phyloP scores from a whole-genome alignment of 2,888 invertebrate genomes.

The Phaedon cochleariae region DNA sequence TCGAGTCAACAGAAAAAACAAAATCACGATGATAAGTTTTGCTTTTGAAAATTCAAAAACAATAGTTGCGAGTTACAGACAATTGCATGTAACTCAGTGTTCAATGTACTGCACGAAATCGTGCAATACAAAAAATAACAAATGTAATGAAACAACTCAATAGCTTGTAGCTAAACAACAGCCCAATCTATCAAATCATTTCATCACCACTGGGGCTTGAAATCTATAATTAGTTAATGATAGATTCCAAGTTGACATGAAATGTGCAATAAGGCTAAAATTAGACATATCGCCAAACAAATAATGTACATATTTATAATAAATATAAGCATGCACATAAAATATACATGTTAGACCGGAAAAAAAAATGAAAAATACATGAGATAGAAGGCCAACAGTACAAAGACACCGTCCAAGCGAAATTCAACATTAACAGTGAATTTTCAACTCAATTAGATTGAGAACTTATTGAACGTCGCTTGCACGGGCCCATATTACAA shows the following conservation, averaged over 20 bases:
- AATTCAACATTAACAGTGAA: conserved; percentile 31
- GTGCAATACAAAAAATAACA: conserved; percentile 24
- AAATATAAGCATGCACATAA: conserved; percentile 58
- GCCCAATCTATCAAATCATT: not conserved
- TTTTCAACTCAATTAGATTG: not conserved
- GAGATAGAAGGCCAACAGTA: conserved; percentile 64
- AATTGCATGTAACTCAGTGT: conserved; percentile 42
- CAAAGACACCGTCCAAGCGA: conserved; percentile 48
- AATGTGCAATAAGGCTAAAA: conserved; percentile 43
- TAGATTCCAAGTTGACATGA: conserved; percentile 27
- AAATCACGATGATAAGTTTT: not conserved
- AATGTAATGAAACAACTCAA: conserved; percentile 18
- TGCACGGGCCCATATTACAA: conserved; percentile 50
- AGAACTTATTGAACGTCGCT: conserved; percentile 39
- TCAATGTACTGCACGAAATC: conserved; percentile 34
- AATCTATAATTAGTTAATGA: conserved; percentile 35
- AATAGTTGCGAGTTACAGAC: conserved; percentile 31
- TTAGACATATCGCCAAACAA: conserved; percentile 41
- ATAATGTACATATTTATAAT: conserved; percentile 46
- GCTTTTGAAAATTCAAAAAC: conserved; percentile 8
- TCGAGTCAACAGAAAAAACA: not conserved
- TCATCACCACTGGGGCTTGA: conserved; percentile 2
- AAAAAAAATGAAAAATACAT: conserved; percentile 60
- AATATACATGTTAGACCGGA: conserved; percentile 58
- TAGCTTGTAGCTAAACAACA: not conserved